phyloP scores from a whole-genome alignment of 2,888 invertebrate genomes.

The Sphecodes monilicornis region DNA sequence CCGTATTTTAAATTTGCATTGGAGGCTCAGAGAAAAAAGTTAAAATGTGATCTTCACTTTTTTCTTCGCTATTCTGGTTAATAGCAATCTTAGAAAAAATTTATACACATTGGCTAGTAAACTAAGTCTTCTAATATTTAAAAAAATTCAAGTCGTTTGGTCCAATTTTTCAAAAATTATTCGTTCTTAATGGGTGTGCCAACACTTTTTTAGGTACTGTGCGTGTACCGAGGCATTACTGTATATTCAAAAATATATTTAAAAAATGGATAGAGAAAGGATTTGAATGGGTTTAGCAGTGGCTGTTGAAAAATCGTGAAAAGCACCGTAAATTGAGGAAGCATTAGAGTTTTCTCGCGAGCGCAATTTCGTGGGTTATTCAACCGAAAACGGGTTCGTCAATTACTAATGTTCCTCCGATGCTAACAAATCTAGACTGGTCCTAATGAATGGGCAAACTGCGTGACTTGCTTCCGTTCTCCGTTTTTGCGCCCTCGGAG shows the following conservation, averaged over 20 bases:
- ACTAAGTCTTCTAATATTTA: too few relatives aligned
- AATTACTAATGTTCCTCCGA: slow-evolving; percentile 33
- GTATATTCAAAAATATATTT: neutral
- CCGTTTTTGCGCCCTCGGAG: slow-evolving; percentile 42
- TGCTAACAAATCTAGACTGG: slow-evolving; percentile 58
- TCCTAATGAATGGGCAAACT: slow-evolving; percentile 57
- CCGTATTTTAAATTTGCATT: too few relatives aligned
- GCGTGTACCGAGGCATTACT: neutral
- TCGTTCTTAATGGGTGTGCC: too few relatives aligned
- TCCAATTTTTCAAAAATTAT: too few relatives aligned
- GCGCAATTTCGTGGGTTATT: slow-evolving; percentile 3
- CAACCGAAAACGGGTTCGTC: neutral
- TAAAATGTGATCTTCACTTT: too few relatives aligned
- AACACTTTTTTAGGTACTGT: too few relatives aligned
- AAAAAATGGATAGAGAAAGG: too few relatives aligned
- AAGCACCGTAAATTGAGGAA: neutral
- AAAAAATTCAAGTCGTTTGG: too few relatives aligned
- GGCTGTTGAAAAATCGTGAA: neutral
- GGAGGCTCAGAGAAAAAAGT: too few relatives aligned
- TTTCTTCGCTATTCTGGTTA: too few relatives aligned
- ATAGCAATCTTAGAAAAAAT: too few relatives aligned
- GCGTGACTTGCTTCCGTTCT: slow-evolving; percentile 49
- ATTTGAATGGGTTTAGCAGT: neutral
- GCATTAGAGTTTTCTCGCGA: neutral
- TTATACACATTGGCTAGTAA: too few relatives aligned